These are phyloP conservation scores for Zaprionus lineosus DNA, from an alignment of 2,888 invertebrate genomes.

Conservation along the genomic window DNA sequence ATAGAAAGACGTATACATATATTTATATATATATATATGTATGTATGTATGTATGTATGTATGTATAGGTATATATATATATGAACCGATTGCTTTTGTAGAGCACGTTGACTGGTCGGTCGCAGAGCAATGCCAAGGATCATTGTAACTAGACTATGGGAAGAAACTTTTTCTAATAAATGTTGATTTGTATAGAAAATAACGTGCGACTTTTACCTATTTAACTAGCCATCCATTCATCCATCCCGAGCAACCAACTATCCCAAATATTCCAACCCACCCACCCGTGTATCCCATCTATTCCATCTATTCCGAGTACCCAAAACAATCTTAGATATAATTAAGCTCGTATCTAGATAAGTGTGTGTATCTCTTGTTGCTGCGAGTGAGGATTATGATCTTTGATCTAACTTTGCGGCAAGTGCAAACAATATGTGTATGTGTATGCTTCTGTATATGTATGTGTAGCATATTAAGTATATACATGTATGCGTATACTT, in stretches of 20 bases:
- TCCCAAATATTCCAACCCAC: too few relatives aligned
- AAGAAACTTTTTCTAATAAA: constrained; percentile 41
- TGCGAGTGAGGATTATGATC: neutral
- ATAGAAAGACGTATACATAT: neutral
- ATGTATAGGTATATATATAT: neutral
- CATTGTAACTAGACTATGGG: constrained; percentile 23
- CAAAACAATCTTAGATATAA: too few relatives aligned
- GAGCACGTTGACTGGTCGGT: constrained; percentile 6
- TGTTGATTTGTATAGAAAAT: constrained; percentile 45
- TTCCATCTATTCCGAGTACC: too few relatives aligned
- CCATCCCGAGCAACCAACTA: too few relatives aligned
- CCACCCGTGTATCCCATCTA: too few relatives aligned
- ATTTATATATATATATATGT: neutral
- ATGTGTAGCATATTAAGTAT: too few relatives aligned
- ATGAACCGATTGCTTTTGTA: constrained; percentile 8
- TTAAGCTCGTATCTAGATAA: too few relatives aligned
- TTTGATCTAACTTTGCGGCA: neutral
- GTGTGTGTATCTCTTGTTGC: neutral
- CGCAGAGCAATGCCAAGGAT: constrained; percentile 15
- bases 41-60: neutral
- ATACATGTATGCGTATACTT: constrained; percentile 16
- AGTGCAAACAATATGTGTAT: neutral
- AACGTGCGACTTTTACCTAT: constrained; percentile 13
- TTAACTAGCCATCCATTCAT: too few relatives aligned
- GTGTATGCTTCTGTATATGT: constrained; percentile 1